Evolutionary conservation across 1,140 invertebrate species (phyloP).

Genomic region (Euglossa dilemma): DNA sequence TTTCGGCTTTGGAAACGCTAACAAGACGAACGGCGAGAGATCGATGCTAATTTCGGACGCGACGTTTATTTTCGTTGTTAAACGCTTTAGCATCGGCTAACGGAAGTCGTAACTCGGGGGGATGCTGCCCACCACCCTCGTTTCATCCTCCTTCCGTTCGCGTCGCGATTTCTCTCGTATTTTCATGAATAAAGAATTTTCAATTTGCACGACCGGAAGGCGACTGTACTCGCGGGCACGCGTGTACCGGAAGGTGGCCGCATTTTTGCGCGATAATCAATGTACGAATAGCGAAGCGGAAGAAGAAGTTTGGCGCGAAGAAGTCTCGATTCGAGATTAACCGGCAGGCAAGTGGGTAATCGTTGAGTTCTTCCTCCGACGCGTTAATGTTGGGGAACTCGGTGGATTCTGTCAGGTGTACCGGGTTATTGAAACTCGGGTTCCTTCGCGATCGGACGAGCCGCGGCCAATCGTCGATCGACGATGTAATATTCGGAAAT

Average conservation of each 20-base stretch:
- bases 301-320: slow-evolving; percentile 19
- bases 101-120: neutral
- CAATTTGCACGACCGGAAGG: slow-evolving; percentile 30
- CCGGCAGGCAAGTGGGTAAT: slow-evolving; percentile 45
- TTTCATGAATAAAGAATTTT: slow-evolving; percentile 55
- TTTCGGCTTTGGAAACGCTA: no score
- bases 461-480: slow-evolving; percentile 23
- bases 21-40: neutral
- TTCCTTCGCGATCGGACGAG: slow-evolving; percentile 11
- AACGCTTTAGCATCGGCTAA: slow-evolving; percentile 10
- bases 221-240: neutral
- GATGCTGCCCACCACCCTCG: no score
- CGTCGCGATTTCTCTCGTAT: slow-evolving; percentile 12
- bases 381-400: slow-evolving; percentile 48
- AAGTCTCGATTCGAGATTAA: neutral
- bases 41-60: neutral
- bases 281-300: slow-evolving; percentile 21
- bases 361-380: slow-evolving; percentile 9
- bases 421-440: slow-evolving; percentile 53
- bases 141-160: no score
- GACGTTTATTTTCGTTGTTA: neutral
- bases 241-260: neutral
- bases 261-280: slow-evolving; percentile 40
- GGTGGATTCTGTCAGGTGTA: slow-evolving; percentile 42
- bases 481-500: slow-evolving; percentile 33